Conservation (phyloP, 2,113 vertebrate genomes). For the Grus americana region DNA sequence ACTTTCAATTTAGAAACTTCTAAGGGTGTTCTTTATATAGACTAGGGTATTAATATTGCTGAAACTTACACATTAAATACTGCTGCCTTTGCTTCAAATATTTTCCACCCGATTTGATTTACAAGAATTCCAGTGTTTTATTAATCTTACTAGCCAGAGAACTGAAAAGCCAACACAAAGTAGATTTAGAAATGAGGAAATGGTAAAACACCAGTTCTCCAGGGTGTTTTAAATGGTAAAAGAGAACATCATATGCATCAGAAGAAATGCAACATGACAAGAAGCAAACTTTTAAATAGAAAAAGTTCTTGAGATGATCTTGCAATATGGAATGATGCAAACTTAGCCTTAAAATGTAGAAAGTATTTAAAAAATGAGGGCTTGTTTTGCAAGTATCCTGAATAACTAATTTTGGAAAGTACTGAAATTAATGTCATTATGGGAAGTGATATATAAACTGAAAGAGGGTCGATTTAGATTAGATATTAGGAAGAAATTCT, state of each 20-base stretch:
- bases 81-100: background rate
- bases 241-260: conserved; percentile 36
- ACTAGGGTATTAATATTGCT: background rate
- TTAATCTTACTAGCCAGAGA: conserved; percentile 66
- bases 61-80: conserved; percentile 50
- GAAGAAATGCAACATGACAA: conserved; percentile 59
- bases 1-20: background rate
- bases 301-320: background rate
- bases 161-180: conserved; percentile 62
- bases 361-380: background rate
- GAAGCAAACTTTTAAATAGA: conserved; percentile 51
- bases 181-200: conserved; percentile 65
- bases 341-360: background rate
- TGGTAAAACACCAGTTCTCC: conserved; percentile 42
- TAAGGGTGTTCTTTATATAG: background rate
- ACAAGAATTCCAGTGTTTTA: conserved; percentile 63
- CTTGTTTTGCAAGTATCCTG: background rate
- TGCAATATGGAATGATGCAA: background rate
- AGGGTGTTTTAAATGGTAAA: conserved; percentile 61
- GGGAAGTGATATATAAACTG: background rate
- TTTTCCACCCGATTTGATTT: conserved; percentile 55
- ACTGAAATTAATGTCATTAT: background rate
- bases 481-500: too few relatives aligned
- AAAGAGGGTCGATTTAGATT: too few relatives aligned
- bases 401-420: background rate